These are phyloP conservation scores for Adelognathus sp. DNA, from an alignment of 2,888 invertebrate species.

Conservation along the genomic window DNA sequence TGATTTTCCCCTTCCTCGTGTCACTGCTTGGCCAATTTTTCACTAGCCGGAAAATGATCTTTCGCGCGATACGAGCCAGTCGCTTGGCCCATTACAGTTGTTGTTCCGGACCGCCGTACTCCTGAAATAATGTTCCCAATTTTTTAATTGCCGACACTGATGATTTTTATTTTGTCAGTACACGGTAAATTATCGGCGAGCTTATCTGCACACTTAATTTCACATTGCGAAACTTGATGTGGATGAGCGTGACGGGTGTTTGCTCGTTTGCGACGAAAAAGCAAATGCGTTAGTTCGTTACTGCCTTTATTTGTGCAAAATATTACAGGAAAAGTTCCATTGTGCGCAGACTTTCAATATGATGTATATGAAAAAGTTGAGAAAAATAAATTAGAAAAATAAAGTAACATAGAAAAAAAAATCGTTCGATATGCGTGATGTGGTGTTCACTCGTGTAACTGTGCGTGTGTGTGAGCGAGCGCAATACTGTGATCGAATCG, in stretches of 20 bases:
- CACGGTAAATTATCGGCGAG: constrained; percentile 6
- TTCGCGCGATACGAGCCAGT: neutral
- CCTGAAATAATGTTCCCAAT: constrained; percentile 53
- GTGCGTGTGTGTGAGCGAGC: neutral
- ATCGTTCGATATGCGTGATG: neutral
- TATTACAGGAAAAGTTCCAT: constrained; percentile 44
- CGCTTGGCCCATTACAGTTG: constrained; percentile 21
- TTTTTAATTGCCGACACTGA: neutral
- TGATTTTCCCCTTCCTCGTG: constrained; percentile 24
- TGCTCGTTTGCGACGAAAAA: constrained; percentile 11
- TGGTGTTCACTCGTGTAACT: neutral
- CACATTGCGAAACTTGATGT: neutral
- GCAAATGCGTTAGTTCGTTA: constrained; percentile 34
- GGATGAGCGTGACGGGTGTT: constrained; percentile 6
- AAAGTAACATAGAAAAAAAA: neutral
- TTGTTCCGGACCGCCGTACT: constrained; percentile 45
- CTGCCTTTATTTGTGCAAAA: constrained; percentile 51
- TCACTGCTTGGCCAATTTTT: constrained; percentile 45
- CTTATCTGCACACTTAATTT: neutral
- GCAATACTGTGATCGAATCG: neutral
- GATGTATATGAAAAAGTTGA: neutral
- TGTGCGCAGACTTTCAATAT: constrained; percentile 30
- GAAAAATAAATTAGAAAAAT: constrained; percentile 3
- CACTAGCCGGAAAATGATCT: constrained; percentile 14
- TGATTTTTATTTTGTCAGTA: neutral